Evolutionary conservation across 1,140 invertebrate genomes (phyloP), one percentile per base, ranked within the genome.

Genomic region (Psilanteris sp.): DNA sequence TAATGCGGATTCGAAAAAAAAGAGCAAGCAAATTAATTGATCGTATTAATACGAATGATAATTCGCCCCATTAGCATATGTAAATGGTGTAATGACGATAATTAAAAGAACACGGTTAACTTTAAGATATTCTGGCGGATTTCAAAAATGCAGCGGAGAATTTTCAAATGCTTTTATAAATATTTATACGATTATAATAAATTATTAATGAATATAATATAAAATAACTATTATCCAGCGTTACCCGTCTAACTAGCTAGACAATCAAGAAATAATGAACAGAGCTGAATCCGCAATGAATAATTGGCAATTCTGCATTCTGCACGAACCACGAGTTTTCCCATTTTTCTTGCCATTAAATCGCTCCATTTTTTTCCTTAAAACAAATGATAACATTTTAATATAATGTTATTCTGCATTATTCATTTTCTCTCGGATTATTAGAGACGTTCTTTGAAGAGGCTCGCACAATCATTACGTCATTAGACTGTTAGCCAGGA

Each of bases 341-440:
- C 48, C 41, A 36, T 66, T 34, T 10, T 34, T 31, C 59, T 52
- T 36, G 14, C 5, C 26, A 50, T 52, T 70, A 41, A 59, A 36
- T 14, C 41, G 22, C 34, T 15, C 16, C 31, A 57, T 57, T 57
- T 64, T 44, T n/a, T 72, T 72, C 64, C 43, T 72, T 57, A 64
- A 64, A 57, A 14, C 29, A 55, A 72, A 72, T 61, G 57, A 64
- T 72, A 72, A 57, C 34, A 57, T 64, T 64, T 64, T 34, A 57
- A 57, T 72, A 48, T 64, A 72, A 72, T 57, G 46, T 68, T 55
- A 68, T 68, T 75, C 39, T 68, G 15, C 20, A 68, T 55, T 76
- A 67, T 64, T n/a, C 59, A 59, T 44, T 43, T 55, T 61, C 59
- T 41, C 50, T 50, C 26, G 50, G 48, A 64, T 64, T 62, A 34